phyloP scores from a whole-genome alignment of 2,797 vertebrate genomes.

The Choloepus didactylus region DNA sequence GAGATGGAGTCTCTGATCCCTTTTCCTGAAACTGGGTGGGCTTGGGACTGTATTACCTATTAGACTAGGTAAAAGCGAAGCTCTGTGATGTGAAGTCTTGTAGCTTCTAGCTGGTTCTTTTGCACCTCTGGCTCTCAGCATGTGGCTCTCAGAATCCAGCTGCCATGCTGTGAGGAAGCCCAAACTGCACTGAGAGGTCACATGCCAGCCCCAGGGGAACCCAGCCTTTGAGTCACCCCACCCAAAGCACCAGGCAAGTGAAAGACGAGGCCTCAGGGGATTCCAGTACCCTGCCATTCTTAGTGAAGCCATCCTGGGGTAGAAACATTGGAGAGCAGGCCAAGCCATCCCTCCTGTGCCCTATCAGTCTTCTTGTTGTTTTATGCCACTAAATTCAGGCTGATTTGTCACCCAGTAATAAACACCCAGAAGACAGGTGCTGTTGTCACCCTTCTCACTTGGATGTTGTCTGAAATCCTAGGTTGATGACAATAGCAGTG shows the following conservation, averaged over 20 bases:
- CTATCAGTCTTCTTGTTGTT: not conserved
- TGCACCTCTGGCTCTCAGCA: too few species aligned
- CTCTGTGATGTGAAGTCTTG: not conserved
- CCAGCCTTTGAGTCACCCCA: not conserved
- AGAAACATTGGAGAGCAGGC: not conserved
- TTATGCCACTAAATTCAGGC: not conserved
- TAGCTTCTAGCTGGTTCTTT: not conserved
- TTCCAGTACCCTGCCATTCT: not conserved
- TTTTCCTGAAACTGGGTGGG: not conserved
- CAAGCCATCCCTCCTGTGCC: not conserved
- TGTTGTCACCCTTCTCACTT: not conserved
- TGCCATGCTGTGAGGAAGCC: not conserved
- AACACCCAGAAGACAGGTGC: not conserved
- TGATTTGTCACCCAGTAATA: not conserved
- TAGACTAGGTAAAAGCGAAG: not conserved
- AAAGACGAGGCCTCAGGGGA: not conserved
- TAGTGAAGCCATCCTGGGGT: not conserved
- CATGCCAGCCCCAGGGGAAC: rapidly evolving
- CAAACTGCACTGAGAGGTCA: rapidly evolving
- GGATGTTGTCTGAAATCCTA: not conserved
- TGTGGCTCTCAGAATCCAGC: not conserved
- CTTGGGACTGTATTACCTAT: not conserved
- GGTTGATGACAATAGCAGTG: not conserved
- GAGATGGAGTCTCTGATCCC: not conserved
- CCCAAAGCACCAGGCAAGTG: not conserved